Evolutionary conservation across 2,113 vertebrate species (phyloP), one percentile per base, ranked within the genome.

Genomic region (Calypte anna): DNA sequence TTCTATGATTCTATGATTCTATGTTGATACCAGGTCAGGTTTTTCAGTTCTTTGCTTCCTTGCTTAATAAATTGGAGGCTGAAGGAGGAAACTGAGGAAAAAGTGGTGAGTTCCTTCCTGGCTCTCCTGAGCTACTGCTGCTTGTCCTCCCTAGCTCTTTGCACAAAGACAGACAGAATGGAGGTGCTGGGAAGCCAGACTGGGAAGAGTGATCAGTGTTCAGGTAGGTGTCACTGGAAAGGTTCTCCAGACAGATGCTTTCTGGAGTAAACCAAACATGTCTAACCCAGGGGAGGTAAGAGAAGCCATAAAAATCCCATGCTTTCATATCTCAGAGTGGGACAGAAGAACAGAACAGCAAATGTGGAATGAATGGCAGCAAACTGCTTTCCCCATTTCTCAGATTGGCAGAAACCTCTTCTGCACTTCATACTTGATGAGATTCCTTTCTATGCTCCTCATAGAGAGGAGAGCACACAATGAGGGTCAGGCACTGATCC

Each of bases 401-500:
- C 21, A 40, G 14, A 6, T 31, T 53, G 24, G 9, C 28, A 80
- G 59, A 57, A 61, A 64, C 3, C 20, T 38, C 44, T 67, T 22
- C 38, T 30, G 9, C 3, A 82, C 24, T 54, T 51, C 55, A 38
- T 7, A 15, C 28, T 58, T n/a, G 50, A 31, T 22, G 20, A 93
- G 28, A 75, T 51, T 53, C 19, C 20, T 72, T 70, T 12, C 28
- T 21, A 38, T 19, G 17, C 12, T 79, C 8, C 40, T 91, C 27
- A 44, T 38, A 51, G 51, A 81, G 24, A 43, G 28, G 3, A 48
- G 33, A 53, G 33, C 40, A 48, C 4, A 3, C 7, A 61, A 17
- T 0, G 0, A 63, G 31, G 23, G 51, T 5, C 4, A 55, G 30
- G 20, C 22, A 20, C 6, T 31, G 22, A 88, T 33, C 31, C 18